Conservation (phyloP, 2,797 vertebrate species). For the Gambusia yucatana region DNA sequence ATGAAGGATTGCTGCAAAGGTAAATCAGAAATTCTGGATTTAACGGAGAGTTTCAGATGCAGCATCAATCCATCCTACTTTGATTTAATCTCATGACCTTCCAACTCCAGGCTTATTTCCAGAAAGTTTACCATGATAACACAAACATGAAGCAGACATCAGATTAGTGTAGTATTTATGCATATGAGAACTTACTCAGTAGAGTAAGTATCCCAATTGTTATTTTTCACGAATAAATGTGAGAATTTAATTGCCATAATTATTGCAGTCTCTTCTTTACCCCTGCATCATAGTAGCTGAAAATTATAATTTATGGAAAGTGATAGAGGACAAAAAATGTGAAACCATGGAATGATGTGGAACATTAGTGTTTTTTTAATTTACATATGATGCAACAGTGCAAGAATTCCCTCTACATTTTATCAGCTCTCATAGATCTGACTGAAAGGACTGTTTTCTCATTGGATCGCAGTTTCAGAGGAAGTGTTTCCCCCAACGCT, state of each 20-base stretch:
- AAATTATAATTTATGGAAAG: background rate
- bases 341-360: background rate
- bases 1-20: background rate
- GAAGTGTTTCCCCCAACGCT: slow-evolving; percentile 36
- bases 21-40: background rate
- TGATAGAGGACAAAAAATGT: background rate
- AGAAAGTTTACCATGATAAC: background rate
- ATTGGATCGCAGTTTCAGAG: slow-evolving; percentile 23
- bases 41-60: background rate
- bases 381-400: slow-evolving; percentile 33
- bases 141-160: background rate
- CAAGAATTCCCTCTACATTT: slow-evolving; percentile 26
- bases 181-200: background rate
- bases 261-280: background rate
- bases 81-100: background rate
- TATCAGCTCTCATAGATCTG: slow-evolving; percentile 63
- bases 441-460: slow-evolving; percentile 43
- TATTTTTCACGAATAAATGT: background rate
- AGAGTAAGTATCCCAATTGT: background rate
- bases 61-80: background rate
- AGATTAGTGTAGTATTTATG: background rate
- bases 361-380: slow-evolving; percentile 18
- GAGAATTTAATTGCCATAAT: background rate
- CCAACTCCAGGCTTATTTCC: background rate
- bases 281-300: background rate